These are phyloP conservation scores for Fringilla coelebs DNA, from an alignment of 2,797 vertebrate genomes.

Conservation along the genomic window DNA sequence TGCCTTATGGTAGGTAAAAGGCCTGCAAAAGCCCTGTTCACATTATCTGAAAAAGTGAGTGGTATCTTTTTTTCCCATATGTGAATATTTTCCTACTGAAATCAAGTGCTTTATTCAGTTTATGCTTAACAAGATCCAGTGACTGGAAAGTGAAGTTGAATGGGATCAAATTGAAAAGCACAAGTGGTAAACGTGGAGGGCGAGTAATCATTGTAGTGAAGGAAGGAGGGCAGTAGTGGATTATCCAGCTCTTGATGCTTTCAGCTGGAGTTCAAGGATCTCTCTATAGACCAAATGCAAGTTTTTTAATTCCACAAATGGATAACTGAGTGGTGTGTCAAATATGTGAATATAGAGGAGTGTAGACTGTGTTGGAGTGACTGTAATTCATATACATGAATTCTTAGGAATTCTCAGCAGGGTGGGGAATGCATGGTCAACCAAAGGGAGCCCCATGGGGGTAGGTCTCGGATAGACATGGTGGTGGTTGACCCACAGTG, in stretches of 20 bases:
- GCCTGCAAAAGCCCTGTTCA: not conserved
- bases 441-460: not conserved
- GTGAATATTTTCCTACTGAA: not conserved
- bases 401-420: not conserved
- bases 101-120: not conserved
- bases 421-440: not conserved
- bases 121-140: not conserved
- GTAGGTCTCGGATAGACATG: rapidly evolving
- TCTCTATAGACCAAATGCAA: not conserved
- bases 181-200: not conserved
- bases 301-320: not conserved
- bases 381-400: rapidly evolving
- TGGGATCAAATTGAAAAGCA: not conserved
- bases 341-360: rapidly evolving
- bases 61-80: not conserved
- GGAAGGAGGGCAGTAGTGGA: not conserved
- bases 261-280: not conserved
- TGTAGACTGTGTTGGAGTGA: not conserved
- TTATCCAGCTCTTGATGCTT: not conserved
- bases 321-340: not conserved
- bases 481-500: rapidly evolving
- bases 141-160: not conserved
- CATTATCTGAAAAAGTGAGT: not conserved
- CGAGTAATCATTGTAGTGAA: not conserved
- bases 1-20: rapidly evolving